Evolutionary conservation across 2,113 vertebrate species (phyloP), one percentile per base, ranked within the genome.

Genomic region (Scortum barcoo): DNA sequence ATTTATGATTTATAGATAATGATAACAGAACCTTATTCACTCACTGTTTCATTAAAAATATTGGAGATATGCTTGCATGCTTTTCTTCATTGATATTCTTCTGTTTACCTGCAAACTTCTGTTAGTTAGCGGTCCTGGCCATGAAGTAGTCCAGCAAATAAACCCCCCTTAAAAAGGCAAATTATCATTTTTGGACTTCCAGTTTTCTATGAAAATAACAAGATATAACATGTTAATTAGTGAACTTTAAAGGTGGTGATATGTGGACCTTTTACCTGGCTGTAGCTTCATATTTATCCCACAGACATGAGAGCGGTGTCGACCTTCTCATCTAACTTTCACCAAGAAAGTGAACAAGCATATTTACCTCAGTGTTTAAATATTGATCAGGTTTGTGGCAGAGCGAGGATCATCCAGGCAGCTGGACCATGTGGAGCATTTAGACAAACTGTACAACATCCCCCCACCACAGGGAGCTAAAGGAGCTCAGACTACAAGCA

Each of bases 361-460:
- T 26, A 11, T 54, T 16, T 20, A 6, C 1, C 1, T 22, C 0
- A 0, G 4, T 24, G 2, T 77, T 26, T 6, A 40, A 56, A 3
- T 5, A 0, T 76, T 61, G 22, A 7, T 3, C 89, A 98, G 97
- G 90, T 98, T 97, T 91, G 92, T 97, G 76, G 94, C 96, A 17
- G 96, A 97, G 60, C 94, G 96, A 74, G 97, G 97, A 13, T 95
- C 94, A 1, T 93, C 95, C 28, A 93, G 94, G 42, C 92, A 97
- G 46, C 88, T 98, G 58, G 95, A 97, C 33, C 97, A 97, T 0
- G 95, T 98, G 72, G 96, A 93, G 74, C 92, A 95, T 75, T 93
- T 97, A 26, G 97, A 97, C 84, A 95, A 94, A 89, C 60, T 97
- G 46, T 94, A 96, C 80, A 94, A 94, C 19, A 90, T 98, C 60